phyloP scores from a whole-genome alignment of 2,113 vertebrate genomes.

The Atlantisia rogersi region DNA sequence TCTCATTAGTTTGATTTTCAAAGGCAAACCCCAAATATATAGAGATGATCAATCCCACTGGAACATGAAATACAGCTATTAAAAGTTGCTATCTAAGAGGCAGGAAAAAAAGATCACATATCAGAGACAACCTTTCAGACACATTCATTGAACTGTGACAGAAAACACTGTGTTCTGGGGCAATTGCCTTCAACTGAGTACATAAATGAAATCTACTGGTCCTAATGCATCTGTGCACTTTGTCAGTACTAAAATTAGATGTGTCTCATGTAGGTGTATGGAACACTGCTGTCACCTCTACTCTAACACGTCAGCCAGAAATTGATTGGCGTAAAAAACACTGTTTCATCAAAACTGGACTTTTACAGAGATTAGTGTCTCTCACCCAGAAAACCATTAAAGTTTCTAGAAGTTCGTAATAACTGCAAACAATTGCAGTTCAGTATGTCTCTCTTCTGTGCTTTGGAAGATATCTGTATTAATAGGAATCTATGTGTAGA shows the following conservation, averaged over 20 bases:
- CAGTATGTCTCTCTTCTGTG: background rate
- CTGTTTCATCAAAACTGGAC: background rate
- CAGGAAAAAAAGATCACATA: background rate
- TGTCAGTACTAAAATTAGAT: background rate
- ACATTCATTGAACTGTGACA: background rate
- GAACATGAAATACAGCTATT: background rate
- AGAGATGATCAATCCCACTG: background rate
- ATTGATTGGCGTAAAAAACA: background rate
- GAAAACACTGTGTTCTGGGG: background rate
- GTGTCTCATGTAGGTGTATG: background rate
- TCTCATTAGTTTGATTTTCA: background rate
- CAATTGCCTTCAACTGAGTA: background rate
- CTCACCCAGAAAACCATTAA: background rate
- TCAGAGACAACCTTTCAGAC: background rate
- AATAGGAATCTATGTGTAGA: background rate
- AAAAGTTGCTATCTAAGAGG: background rate
- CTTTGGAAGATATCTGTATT: background rate
- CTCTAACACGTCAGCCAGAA: background rate
- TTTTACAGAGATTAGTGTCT: background rate
- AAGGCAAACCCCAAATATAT: background rate
- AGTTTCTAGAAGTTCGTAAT: background rate
- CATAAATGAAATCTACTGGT: background rate
- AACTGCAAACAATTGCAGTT: background rate
- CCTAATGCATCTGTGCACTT: background rate
- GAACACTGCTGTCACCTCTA: background rate